Conservation (phyloP, 2,113 vertebrate species). For the Mungos mungo region DNA sequence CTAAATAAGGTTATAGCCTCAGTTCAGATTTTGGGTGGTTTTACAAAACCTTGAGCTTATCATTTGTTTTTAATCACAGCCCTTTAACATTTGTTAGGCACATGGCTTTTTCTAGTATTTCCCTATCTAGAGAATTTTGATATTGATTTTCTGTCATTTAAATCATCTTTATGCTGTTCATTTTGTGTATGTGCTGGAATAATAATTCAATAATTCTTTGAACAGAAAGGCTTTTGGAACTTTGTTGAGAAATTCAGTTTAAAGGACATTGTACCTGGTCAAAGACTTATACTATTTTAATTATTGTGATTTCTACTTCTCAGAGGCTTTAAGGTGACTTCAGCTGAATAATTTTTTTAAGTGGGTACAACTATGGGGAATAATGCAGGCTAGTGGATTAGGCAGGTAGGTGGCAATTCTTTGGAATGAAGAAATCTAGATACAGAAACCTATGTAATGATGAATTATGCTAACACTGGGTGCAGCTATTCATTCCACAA, state of each 20-base stretch:
- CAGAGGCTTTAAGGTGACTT: not conserved
- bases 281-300: not conserved
- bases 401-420: not conserved
- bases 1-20: not conserved
- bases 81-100: not conserved
- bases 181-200: not conserved
- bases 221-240: not conserved
- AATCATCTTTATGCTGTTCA: not conserved
- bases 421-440: not conserved
- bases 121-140: not conserved
- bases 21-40: constrained; percentile 22
- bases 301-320: not conserved
- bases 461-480: not conserved
- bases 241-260: constrained; percentile 17
- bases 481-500: not conserved
- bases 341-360: not conserved
- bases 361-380: not conserved
- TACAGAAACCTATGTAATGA: not conserved
- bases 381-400: not conserved
- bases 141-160: not conserved
- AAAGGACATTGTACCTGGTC: not conserved
- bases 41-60: constrained; percentile 19
- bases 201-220: not conserved
- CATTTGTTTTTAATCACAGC: constrained; percentile 49
- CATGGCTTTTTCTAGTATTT: not conserved